Evolutionary conservation across 2,888 invertebrate species (phyloP).

Genomic region (Cetonia aurata): DNA sequence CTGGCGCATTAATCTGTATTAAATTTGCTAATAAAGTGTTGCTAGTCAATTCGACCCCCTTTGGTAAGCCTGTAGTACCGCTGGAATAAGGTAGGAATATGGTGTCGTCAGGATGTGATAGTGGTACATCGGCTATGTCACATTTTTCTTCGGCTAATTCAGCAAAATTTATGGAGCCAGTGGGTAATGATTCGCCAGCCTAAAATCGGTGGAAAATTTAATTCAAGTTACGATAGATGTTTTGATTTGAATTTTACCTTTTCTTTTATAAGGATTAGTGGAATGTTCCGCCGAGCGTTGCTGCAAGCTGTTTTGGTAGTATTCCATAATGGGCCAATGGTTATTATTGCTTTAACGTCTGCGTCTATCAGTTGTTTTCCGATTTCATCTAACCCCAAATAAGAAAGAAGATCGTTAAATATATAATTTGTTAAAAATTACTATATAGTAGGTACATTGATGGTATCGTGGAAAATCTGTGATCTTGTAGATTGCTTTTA

Average conservation of each 20-base stretch:
- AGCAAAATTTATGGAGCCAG: constrained; percentile 72
- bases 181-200: constrained; percentile 68
- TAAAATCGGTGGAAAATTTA: constrained; percentile 52
- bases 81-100: constrained; percentile 85
- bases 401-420: constrained; percentile 4
- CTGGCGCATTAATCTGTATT: constrained; percentile 54
- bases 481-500: too few relatives aligned
- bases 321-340: constrained; percentile 70
- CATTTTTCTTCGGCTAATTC: constrained; percentile 70
- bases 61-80: constrained; percentile 87
- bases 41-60: constrained; percentile 79
- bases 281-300: constrained; percentile 55
- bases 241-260: constrained; percentile 50
- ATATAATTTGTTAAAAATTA: not conserved
- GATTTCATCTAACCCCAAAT: constrained; percentile 74
- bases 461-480: too few relatives aligned
- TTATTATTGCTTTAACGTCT: constrained; percentile 75
- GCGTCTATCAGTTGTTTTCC: constrained; percentile 74
- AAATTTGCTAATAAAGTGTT: constrained; percentile 71
- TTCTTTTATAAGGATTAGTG: constrained; percentile 71
- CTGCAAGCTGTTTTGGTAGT: constrained; percentile 43
- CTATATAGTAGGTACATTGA: too few relatives aligned
- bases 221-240: not conserved
- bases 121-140: constrained; percentile 68
- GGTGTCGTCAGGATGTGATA: constrained; percentile 71